These are phyloP conservation scores for Phanerotoma sp. DNA, from an alignment of 2,888 invertebrate species.

Conservation along the genomic window DNA sequence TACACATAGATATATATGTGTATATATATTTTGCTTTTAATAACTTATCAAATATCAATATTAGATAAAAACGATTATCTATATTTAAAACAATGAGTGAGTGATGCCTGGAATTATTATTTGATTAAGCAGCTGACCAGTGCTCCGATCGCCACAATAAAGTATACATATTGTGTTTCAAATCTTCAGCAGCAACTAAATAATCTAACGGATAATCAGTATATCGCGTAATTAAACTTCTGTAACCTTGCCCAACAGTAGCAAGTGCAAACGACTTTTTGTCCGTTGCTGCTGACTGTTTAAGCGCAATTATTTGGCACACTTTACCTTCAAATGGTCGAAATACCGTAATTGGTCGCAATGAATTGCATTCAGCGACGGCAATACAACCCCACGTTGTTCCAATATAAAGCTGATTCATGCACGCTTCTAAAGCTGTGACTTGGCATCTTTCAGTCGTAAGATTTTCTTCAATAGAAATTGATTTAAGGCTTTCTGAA, in stretches of 20 bases:
- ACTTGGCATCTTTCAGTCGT: conserved; percentile 77
- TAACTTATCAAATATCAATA: not conserved
- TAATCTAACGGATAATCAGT: conserved; percentile 60
- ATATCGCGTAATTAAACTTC: conserved; percentile 71
- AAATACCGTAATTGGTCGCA: conserved; percentile 90
- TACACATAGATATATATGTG: not conserved
- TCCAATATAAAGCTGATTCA: conserved; percentile 78
- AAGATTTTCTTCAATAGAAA: conserved; percentile 84
- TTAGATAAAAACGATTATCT: not conserved
- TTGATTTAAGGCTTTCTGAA: conserved; percentile 88
- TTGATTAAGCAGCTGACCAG: conserved; percentile 61
- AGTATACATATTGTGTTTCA: conserved; percentile 64
- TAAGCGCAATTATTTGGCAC: conserved; percentile 55
- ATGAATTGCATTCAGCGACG: conserved; percentile 77
- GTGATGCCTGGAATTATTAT: not conserved
- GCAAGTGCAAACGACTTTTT: conserved; percentile 64
- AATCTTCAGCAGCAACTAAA: conserved; percentile 52
- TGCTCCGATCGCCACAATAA: conserved; percentile 73
- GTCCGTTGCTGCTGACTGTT: conserved; percentile 54
- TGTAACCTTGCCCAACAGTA: conserved; percentile 82
- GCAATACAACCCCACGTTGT: conserved; percentile 95
- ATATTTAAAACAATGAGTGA: not conserved
- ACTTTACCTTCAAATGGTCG: conserved; percentile 86
- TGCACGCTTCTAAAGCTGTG: conserved; percentile 53
- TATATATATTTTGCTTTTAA: not conserved